These are phyloP conservation scores for Magallana angulata DNA, from an alignment of 1,140 invertebrate genomes.

Conservation along the genomic window DNA sequence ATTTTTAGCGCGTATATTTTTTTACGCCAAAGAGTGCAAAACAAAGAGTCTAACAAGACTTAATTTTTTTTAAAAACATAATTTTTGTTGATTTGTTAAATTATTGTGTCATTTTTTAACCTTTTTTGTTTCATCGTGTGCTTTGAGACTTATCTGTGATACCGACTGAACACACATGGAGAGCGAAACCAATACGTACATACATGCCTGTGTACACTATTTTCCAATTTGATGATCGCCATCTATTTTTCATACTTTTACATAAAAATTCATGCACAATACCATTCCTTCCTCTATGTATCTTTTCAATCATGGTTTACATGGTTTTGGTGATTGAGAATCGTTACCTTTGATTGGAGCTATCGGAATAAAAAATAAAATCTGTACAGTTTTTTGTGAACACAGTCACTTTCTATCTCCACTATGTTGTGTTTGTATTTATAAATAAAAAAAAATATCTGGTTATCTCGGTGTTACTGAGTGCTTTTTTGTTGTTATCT, in stretches of 20 bases:
- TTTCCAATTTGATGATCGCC: background rate
- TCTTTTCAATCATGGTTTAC: background rate
- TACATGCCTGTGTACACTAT: background rate
- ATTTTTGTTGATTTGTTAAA: background rate
- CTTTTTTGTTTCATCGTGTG: background rate
- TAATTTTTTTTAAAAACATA: too few species aligned
- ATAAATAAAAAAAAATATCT: background rate
- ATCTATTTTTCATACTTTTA: too few species aligned
- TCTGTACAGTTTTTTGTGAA: background rate
- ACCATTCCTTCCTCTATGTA: background rate
- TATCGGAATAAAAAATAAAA: background rate
- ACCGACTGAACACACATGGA: background rate
- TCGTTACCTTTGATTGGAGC: background rate
- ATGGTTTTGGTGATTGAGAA: background rate
- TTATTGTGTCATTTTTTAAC: background rate
- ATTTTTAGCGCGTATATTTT: too few species aligned
- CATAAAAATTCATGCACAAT: conserved; percentile 2
- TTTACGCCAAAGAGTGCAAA: background rate
- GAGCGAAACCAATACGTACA: background rate
- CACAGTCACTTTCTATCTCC: background rate
- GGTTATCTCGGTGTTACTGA: background rate
- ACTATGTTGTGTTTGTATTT: conserved; percentile 35
- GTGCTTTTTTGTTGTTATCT: too few species aligned
- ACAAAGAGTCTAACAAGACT: background rate
- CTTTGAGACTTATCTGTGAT: conserved; percentile 12